Evolutionary conservation across 1,140 invertebrate genomes (phyloP).

Genomic region (Laupala kohalensis): DNA sequence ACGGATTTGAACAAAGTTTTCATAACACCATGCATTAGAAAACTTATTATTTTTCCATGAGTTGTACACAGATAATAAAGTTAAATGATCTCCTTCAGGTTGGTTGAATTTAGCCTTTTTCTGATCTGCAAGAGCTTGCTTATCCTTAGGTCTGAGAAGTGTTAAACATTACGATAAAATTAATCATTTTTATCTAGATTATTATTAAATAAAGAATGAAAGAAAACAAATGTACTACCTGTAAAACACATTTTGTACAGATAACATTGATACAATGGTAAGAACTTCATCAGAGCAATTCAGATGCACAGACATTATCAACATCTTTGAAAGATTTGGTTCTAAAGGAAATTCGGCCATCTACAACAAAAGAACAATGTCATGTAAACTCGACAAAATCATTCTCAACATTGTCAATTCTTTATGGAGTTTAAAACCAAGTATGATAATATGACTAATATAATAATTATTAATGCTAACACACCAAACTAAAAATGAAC

Average conservation of each 20-base stretch:
- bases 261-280: conserved; percentile 97
- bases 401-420: neutral
- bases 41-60: conserved; percentile 99
- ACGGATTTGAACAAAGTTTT: conserved; percentile 97
- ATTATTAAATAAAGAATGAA: neutral
- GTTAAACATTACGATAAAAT: neutral
- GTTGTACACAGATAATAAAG: conserved; percentile 95
- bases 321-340: conserved; percentile 96
- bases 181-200: neutral
- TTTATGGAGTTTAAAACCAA: neutral
- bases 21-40: conserved; percentile 98
- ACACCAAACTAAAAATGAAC: conserved; percentile 3
- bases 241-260: conserved; percentile 98
- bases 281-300: conserved; percentile 97
- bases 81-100: conserved; percentile 94
- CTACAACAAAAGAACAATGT: conserved; percentile 30
- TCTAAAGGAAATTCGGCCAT: conserved; percentile 99
- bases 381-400: conserved; percentile 1
- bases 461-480: conserved; percentile 6
- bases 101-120: conserved; percentile 99
- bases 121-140: conserved; percentile 94
- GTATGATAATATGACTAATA: neutral
- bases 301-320: conserved; percentile 98
- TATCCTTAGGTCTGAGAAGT: conserved; percentile 68
- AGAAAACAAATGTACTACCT: conserved; percentile 25